Percentiles rank a stretch among this genome's conserved stretches.
These are phyloP conservation scores for Dysidea cf. avara DNA, from an alignment of 37 sponge, comb jelly and placozoan genomes.

Conservation along the genomic window DNA sequence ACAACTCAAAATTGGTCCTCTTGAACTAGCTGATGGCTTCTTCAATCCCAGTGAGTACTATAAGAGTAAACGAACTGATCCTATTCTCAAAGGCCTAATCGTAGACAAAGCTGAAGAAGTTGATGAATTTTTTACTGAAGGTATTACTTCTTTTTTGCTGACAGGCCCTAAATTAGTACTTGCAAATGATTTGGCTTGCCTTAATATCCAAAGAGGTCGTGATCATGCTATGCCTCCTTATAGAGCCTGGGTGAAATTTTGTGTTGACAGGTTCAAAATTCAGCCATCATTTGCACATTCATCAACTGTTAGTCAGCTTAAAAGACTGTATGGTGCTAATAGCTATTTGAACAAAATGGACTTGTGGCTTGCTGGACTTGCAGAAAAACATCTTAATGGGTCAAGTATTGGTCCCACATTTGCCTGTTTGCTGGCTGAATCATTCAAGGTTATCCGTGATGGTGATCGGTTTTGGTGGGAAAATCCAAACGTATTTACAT, in stretches of 20 bases:
- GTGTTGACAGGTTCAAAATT: slow-evolving; percentile 12
- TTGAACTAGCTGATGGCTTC: slow-evolving; percentile 51
- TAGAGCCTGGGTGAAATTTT: slow-evolving; percentile 53
- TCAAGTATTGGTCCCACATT: slow-evolving; percentile 84
- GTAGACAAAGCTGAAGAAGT: slow-evolving; percentile 33
- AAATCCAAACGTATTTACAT: slow-evolving; percentile 52
- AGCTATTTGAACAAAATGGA: slow-evolving; percentile 76
- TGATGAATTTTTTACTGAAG: slow-evolving; percentile 63
- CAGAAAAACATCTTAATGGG: slow-evolving; percentile 61
- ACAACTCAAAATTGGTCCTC: slow-evolving; percentile 24
- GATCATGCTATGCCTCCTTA: slow-evolving; percentile 89
- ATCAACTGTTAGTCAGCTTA: neutral
- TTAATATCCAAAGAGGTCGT: slow-evolving; percentile 88
- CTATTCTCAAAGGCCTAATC: slow-evolving; percentile 70
- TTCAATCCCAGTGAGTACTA: slow-evolving; percentile 59
- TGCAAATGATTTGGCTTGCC: slow-evolving; percentile 75
- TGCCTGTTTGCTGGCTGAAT: slow-evolving; percentile 61
- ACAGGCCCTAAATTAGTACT: slow-evolving; percentile 27
- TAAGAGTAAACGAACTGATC: slow-evolving; percentile 71
- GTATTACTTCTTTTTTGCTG: slow-evolving; percentile 72
- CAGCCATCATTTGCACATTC: neutral
- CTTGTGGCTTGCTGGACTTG: slow-evolving; percentile 80
- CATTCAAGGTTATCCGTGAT: slow-evolving; percentile 52
- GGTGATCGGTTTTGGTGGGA: slow-evolving; percentile 84
- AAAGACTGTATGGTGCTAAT: slow-evolving; percentile 41